A percentile compares a stretch with the other conserved stretches of the same genome.
These are phyloP conservation scores for Pelagia noctiluca DNA, from an alignment of 30 jellyfish, hydroid and myxozoan genomes.

Conservation along the genomic window DNA sequence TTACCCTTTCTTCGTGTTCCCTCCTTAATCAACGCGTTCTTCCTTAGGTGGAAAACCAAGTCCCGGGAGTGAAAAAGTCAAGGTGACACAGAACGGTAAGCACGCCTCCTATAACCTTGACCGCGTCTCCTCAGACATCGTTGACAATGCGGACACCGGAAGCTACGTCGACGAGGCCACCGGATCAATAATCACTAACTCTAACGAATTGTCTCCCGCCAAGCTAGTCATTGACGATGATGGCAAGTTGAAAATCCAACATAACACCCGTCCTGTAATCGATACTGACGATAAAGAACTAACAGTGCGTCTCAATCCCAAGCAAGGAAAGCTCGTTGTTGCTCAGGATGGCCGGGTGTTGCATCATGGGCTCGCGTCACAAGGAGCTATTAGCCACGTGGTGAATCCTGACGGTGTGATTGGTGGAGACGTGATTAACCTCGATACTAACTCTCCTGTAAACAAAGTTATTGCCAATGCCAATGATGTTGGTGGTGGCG, in stretches of 20 bases:
- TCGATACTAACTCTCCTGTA: neutral
- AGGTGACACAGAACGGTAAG: conserved; percentile 64
- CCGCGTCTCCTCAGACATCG: neutral
- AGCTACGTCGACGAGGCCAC: neutral
- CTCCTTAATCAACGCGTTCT: too few species aligned
- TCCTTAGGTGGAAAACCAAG: too few species aligned
- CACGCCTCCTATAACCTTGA: conserved; percentile 36
- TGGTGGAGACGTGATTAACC: conserved; percentile 1
- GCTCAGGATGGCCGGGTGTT: too few species aligned
- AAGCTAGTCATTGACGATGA: conserved; percentile 1
- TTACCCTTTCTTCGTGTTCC: too few species aligned
- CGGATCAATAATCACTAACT: neutral
- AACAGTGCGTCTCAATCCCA: too few species aligned
- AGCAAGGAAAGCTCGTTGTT: too few species aligned
- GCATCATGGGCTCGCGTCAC: too few species aligned
- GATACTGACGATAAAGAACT: too few species aligned
- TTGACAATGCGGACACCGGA: neutral
- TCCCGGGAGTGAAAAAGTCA: conserved; percentile 40
- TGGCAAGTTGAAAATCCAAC: neutral
- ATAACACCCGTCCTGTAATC: too few species aligned
- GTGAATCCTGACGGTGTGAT: neutral
- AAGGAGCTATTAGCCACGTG: neutral
- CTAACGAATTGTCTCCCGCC: neutral
- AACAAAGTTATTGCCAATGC: neutral
- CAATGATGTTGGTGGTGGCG: conserved; percentile 22